Percentiles rank a stretch among this genome's conserved stretches.
Conservation (phyloP, 1,140 invertebrate species). For the Danaus plexippus region DNA sequence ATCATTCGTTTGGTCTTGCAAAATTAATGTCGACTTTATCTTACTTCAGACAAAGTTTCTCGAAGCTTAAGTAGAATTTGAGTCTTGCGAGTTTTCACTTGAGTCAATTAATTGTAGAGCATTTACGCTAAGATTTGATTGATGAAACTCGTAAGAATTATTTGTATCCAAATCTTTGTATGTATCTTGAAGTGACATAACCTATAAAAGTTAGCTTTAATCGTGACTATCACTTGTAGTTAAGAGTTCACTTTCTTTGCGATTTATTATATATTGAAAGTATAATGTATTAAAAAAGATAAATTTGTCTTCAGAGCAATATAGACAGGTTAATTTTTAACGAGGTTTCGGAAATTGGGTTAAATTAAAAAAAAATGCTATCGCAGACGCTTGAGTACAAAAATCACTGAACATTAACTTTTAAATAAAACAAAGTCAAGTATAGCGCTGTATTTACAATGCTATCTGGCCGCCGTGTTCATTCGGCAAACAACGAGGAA, state of each 20-base stretch:
- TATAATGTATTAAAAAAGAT: too few relatives aligned
- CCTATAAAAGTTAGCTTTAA: too few relatives aligned
- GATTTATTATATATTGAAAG: too few relatives aligned
- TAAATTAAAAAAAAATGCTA: too few relatives aligned
- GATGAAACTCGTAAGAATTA: constrained; percentile 22
- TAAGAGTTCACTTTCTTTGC: too few relatives aligned
- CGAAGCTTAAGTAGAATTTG: constrained; percentile 23
- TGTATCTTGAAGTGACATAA: too few relatives aligned
- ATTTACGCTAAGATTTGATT: constrained; percentile 32
- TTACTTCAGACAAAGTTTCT: constrained; percentile 12
- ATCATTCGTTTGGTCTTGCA: constrained; percentile 15
- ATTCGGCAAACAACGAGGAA: constrained; percentile 14
- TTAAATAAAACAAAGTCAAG: constrained; percentile 18
- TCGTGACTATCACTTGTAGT: too few relatives aligned
- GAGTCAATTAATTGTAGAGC: constrained; percentile 33
- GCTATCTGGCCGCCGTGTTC: constrained; percentile 22
- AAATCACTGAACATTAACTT: constrained; percentile 13
- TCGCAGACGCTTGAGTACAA: too few relatives aligned
- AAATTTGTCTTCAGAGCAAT: too few relatives aligned
- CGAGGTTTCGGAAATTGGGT: too few relatives aligned
- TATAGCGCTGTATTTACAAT: constrained; percentile 16
- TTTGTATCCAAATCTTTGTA: constrained; percentile 8
- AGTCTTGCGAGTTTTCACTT: constrained; percentile 20
- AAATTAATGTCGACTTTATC: constrained; percentile 25
- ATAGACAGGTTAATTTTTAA: too few relatives aligned